A percentile compares a stretch with the other conserved stretches of the same genome.
phyloP scores from a whole-genome alignment of 2,113 vertebrate genomes.

The Hemicordylus capensis region DNA sequence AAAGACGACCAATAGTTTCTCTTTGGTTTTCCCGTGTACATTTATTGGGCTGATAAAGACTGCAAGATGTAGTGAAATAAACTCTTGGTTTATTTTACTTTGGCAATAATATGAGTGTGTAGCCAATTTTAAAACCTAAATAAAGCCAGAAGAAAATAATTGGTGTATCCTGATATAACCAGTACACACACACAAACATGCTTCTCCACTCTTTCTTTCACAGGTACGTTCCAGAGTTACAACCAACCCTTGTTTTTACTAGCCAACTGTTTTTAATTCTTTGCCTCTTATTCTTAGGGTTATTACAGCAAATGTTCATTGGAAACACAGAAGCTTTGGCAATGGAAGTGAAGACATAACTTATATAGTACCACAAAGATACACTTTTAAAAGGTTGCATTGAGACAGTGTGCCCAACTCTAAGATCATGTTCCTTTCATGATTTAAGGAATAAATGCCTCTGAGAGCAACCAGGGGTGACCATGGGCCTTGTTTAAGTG shows the following conservation, averaged over 20 bases:
- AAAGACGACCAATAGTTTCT: conserved; percentile 57
- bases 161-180: conserved; percentile 31
- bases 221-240: conserved; percentile 52
- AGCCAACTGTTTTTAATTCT: conserved; percentile 56
- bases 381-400: fast-evolving
- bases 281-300: neutral
- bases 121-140: conserved; percentile 47
- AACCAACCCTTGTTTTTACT: conserved; percentile 46
- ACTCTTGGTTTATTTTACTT: conserved; percentile 48
- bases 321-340: neutral
- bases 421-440: neutral
- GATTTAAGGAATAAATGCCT: conserved; percentile 43
- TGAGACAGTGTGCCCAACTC: conserved; percentile 21
- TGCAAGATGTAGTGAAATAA: conserved; percentile 48
- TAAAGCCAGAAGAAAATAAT: conserved; percentile 54
- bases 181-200: neutral
- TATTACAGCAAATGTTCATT: conserved; percentile 2
- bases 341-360: neutral
- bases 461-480: conserved; percentile 6
- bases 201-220: conserved; percentile 25
- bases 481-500: conserved; percentile 19
- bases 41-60: conserved; percentile 63
- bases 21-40: conserved; percentile 47
- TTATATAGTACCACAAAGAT: neutral
- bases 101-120: conserved; percentile 46